Conservation (phyloP, 2,888 invertebrate genomes). For the Synanthedon tipuliformis region DNA sequence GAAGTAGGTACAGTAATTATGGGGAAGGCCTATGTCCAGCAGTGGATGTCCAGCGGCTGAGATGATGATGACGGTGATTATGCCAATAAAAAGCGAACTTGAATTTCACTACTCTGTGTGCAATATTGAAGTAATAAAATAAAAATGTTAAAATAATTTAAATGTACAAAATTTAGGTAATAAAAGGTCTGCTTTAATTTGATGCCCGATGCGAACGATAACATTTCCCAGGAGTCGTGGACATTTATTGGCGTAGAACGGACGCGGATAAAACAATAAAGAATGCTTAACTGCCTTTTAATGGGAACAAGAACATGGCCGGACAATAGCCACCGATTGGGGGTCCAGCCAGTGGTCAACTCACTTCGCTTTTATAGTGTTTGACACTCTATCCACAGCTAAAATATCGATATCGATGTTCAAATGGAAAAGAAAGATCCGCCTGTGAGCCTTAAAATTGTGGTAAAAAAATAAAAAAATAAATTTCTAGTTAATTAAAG, state of each 20-base stretch:
- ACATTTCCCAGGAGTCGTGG: slow-evolving; percentile 58
- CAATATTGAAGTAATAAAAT: too few species aligned
- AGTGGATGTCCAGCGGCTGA: too few species aligned
- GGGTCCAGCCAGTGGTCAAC: slow-evolving; percentile 51
- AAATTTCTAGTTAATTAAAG: too few species aligned
- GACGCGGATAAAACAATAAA: slow-evolving; percentile 66
- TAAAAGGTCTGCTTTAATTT: slow-evolving; percentile 51
- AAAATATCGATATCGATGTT: not conserved
- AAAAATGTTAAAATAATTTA: slow-evolving; percentile 17
- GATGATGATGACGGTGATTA: too few species aligned
- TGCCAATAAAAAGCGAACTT: too few species aligned
- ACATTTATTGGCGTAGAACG: slow-evolving; percentile 55
- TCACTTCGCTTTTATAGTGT: not conserved
- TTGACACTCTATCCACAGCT: not conserved
- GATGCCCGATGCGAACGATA: slow-evolving; percentile 38
- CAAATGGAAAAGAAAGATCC: too few species aligned
- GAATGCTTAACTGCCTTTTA: slow-evolving; percentile 68
- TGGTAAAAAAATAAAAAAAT: too few species aligned
- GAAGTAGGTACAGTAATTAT: too few species aligned
- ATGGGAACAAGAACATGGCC: slow-evolving; percentile 63
- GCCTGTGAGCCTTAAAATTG: too few species aligned
- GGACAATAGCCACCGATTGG: slow-evolving; percentile 61
- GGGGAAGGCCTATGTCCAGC: too few species aligned
- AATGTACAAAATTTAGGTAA: slow-evolving; percentile 48
- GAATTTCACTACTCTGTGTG: too few species aligned